Conservation (phyloP, 2,888 invertebrate genomes). For the Rhamphomyia laevipes region DNA sequence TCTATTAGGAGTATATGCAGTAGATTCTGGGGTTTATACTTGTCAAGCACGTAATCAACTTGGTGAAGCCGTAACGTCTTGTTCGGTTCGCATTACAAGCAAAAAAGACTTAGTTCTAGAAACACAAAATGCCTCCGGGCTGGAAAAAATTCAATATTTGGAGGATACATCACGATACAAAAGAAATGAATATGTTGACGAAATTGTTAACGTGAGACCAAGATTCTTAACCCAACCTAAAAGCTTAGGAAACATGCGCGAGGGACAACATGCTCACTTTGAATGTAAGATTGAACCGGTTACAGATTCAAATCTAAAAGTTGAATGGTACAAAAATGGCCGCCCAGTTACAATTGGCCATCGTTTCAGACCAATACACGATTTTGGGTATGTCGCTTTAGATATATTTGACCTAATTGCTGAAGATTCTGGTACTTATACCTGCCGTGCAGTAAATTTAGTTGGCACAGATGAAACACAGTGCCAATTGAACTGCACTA, state of each 20-base stretch:
- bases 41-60: conserved; percentile 89
- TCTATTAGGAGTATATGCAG: conserved; percentile 91
- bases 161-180: conserved; percentile 81
- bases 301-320: conserved; percentile 89
- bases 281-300: conserved; percentile 96
- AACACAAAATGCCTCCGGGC: conserved; percentile 79
- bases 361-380: conserved; percentile 91
- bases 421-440: conserved; percentile 90
- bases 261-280: conserved; percentile 91
- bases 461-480: conserved; percentile 80
- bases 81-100: conserved; percentile 77
- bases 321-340: conserved; percentile 95
- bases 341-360: conserved; percentile 88
- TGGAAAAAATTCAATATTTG: conserved; percentile 84
- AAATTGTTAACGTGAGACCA: conserved; percentile 71
- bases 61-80: conserved; percentile 89
- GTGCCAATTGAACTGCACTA: conserved; percentile 59
- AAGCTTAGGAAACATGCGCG: conserved; percentile 69
- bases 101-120: conserved; percentile 81
- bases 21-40: conserved; percentile 92
- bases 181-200: conserved; percentile 68
- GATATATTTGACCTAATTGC: conserved; percentile 93
- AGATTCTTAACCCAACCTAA: conserved; percentile 80
- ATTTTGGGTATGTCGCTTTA: conserved; percentile 96
- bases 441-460: conserved; percentile 83